Evolutionary conservation across 2,797 vertebrate species (phyloP).

Genomic region (Melanogrammus aeglefinus): DNA sequence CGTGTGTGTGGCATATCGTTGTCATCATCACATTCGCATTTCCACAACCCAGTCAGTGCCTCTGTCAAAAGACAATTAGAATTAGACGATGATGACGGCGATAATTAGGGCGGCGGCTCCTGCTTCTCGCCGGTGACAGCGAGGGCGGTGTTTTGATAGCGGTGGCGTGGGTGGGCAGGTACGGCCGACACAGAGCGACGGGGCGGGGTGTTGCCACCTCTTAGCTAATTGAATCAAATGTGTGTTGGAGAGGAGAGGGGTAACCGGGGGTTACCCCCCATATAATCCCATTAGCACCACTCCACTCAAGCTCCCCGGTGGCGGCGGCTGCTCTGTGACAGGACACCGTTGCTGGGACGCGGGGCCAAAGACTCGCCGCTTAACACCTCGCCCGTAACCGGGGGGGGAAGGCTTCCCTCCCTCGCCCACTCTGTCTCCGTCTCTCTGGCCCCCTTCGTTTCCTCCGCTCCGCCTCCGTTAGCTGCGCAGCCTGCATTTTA

Average conservation of each 20-base stretch:
- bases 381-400: constrained; percentile 44
- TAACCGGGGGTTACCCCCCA: constrained; percentile 19
- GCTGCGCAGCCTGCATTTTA: not conserved
- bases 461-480: not conserved
- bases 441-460: not conserved
- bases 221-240: constrained; percentile 52
- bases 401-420: not conserved
- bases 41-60: too few relatives aligned
- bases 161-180: not conserved
- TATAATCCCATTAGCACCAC: constrained; percentile 64
- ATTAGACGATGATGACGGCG: not conserved
- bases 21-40: too few relatives aligned
- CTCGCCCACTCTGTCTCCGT: not conserved
- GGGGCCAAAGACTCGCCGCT: constrained; percentile 39
- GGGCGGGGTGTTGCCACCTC: constrained; percentile 41
- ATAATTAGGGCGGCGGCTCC: not conserved
- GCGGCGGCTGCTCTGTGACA: constrained; percentile 34
- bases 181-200: not conserved
- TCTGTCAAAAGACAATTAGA: not conserved
- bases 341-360: constrained; percentile 38
- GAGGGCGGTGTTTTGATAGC: not conserved
- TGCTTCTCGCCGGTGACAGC: not conserved
- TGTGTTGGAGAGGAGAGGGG: constrained; percentile 17
- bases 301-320: constrained; percentile 44
- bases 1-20: too few relatives aligned